Conservation (phyloP, 1,140 invertebrate genomes). For the Hestina assimilis region DNA sequence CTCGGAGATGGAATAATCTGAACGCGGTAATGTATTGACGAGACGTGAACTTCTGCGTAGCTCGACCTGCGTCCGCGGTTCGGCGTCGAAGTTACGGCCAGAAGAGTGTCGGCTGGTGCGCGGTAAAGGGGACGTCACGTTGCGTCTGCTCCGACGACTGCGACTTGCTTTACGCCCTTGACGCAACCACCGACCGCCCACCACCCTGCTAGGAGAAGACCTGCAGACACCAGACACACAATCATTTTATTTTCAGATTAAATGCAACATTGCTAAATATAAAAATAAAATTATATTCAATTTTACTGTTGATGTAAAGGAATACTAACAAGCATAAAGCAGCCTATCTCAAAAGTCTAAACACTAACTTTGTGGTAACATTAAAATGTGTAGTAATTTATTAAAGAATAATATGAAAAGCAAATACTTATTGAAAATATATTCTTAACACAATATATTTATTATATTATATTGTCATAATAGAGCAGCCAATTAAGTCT, state of each 20-base stretch:
- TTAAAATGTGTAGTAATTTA: too few relatives aligned
- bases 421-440: too few relatives aligned
- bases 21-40: conserved; percentile 59
- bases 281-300: not conserved
- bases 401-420: too few relatives aligned
- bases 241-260: not conserved
- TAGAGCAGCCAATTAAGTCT: too few relatives aligned
- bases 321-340: too few relatives aligned
- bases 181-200: conserved; percentile 75
- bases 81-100: conserved; percentile 42
- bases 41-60: conserved; percentile 64
- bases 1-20: conserved; percentile 68
- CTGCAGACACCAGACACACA: conserved; percentile 33
- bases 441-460: too few relatives aligned
- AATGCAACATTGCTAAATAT: not conserved
- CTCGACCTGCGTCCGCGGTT: conserved; percentile 49
- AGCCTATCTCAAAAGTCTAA: too few relatives aligned
- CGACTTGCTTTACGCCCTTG: conserved; percentile 61
- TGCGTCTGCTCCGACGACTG: conserved; percentile 68
- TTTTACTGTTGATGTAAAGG: too few relatives aligned
- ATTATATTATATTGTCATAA: too few relatives aligned
- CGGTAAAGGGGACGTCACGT: conserved; percentile 57
- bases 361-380: too few relatives aligned
- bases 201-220: conserved; percentile 78
- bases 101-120: conserved; percentile 52